These are phyloP conservation scores for Cnemophilus loriae DNA, from an alignment of 2,113 vertebrate genomes.

Conservation along the genomic window DNA sequence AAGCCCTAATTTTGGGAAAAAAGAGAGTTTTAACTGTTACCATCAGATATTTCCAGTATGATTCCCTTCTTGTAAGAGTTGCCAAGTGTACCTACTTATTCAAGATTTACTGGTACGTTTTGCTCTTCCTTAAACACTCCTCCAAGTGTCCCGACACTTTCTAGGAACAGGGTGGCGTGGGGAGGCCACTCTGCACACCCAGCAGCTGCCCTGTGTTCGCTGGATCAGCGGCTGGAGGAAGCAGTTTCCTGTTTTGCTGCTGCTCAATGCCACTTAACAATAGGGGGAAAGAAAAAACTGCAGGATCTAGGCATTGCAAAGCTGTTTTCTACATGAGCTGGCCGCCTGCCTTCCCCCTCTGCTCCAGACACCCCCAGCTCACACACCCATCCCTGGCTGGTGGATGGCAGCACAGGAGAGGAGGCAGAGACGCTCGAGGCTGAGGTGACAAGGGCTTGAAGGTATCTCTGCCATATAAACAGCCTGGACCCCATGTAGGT, in stretches of 20 bases:
- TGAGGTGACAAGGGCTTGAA: background rate
- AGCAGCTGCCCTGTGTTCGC: constrained; percentile 18
- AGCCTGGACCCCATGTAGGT: background rate
- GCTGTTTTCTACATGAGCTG: constrained; percentile 41
- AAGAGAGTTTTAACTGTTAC: background rate
- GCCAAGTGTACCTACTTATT: background rate
- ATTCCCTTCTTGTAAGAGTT: background rate
- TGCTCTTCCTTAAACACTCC: background rate
- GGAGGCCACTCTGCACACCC: constrained; percentile 9
- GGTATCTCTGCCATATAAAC: background rate
- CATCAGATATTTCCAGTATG: background rate
- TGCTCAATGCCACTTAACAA: constrained; percentile 74
- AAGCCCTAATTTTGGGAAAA: background rate
- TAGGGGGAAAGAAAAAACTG: constrained; percentile 69
- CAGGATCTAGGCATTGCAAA: constrained; percentile 44
- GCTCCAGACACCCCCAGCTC: background rate
- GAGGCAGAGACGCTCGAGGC: background rate
- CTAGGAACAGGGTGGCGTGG: background rate
- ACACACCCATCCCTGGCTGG: fast-evolving
- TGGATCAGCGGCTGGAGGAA: constrained; percentile 57
- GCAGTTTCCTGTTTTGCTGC: constrained; percentile 74
- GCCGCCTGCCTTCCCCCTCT: background rate
- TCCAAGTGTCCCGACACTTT: constrained; percentile 34
- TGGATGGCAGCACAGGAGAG: background rate
- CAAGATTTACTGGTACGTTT: background rate